Evolutionary conservation across 2,797 vertebrate species (phyloP), one percentile per base, ranked within the genome.

Genomic region (Spondyliosoma cantharus): DNA sequence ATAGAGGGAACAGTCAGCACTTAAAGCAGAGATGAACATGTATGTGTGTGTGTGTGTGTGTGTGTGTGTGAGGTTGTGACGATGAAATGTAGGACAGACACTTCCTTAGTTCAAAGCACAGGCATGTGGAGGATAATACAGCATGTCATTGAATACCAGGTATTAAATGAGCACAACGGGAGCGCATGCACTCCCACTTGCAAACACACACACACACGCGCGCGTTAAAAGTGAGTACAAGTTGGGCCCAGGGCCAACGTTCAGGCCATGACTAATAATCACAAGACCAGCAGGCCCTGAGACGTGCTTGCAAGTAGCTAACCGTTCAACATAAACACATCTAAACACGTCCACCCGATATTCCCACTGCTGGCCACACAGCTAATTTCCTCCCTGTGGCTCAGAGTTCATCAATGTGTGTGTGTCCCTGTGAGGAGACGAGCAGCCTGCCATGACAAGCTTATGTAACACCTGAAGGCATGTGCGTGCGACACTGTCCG

Each of bases 281-380:
- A 90, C 82, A 88, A 81, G 88, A 90, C 80, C 63, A 71, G 82
- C 60, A 71, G 79, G 73, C n/a, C 27, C 3, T 49, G 73, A 78
- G 60, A 76, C 37, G 16, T 16, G 73, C 48, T 84, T 45, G 19
- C 59, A 20, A 72, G 68, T 5, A 70, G 64, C 59, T 25, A 49
- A 52, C 32, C 0, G 5, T 69, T 71, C 27, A 42, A 68, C 58
- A 71, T 61, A 84, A 81, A 83, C 81, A 83, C 68, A 56, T 73
- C 43, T 50, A 13, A 71, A 85, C 83, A 73, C 27, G 54, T 25
- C 15, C 78, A 76, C 53, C 67, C 12, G 73, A 82, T 76, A 48
- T 24, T 7, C 16, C 65, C 48, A 16, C 52, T 37, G 52, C 62
- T 8, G n/a, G 53, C 58, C 58, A 12, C 58, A 22, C 42, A n/a